Percentiles rank a stretch among this genome's conserved stretches.
phyloP scores from a whole-genome alignment of 2,888 invertebrate species.

The Lepidonotus clava region DNA sequence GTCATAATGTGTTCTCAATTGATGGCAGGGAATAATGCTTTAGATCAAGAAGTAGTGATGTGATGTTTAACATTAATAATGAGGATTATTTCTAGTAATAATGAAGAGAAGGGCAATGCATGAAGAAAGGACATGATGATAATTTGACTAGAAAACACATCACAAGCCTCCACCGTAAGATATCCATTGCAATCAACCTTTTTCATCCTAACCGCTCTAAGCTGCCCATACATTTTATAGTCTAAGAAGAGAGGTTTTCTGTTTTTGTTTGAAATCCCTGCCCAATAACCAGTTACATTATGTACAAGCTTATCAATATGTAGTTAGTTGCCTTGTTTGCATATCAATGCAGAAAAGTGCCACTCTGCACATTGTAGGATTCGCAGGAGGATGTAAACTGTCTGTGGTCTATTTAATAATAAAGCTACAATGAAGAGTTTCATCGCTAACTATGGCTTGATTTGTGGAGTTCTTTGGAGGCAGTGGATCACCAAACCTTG shows the following conservation, averaged over 20 bases:
- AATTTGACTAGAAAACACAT: too few relatives aligned
- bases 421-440: too few relatives aligned
- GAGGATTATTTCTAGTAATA: too few relatives aligned
- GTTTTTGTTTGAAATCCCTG: neutral
- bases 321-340: constrained; percentile 49
- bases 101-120: too few relatives aligned
- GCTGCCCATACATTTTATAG: constrained; percentile 1
- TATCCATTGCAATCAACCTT: too few relatives aligned
- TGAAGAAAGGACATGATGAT: too few relatives aligned
- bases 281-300: neutral
- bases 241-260: neutral
- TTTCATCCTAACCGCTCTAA: too few relatives aligned
- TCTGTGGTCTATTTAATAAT: neutral
- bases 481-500: constrained; percentile 4
- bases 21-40: too few relatives aligned
- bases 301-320: constrained; percentile 7
- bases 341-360: constrained; percentile 21
- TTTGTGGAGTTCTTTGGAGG: neutral
- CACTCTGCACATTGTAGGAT: neutral
- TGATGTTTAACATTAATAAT: too few relatives aligned
- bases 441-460: neutral
- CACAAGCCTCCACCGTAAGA: too few relatives aligned
- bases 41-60: too few relatives aligned
- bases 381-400: neutral
- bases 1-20: too few relatives aligned